Base-by-base conservation (phyloP, 2,113 vertebrate genomes). In the Formicarius rufipectus region DNA sequence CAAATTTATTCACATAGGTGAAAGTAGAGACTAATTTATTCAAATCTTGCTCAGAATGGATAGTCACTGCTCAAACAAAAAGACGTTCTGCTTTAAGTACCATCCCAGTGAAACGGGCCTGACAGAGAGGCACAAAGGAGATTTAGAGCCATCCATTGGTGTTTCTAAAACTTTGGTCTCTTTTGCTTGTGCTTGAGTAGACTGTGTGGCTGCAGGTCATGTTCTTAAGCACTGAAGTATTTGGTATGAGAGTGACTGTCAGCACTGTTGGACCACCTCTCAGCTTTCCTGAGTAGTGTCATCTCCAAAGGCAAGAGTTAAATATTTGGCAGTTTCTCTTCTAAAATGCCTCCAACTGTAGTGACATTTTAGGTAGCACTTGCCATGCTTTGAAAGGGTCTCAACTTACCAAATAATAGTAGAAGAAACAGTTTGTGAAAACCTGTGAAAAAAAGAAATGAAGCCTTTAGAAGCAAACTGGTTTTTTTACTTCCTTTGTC, bases 21-120 rank as follows among this genome's bases (percentile, higher is more conserved):
- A 71, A 92, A 81, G 18, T 6, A 87, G 27, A 75, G 44, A 72
- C 31, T 79, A 79, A 60, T 89, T 74, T 77, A 81, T 93, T 89
- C 27, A 67, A 59, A 28, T 68, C 47, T 82, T 91, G 12, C 44
- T 79, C 23, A 80, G 58, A 79, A 68, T n/a, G 72, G 22, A 47
- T 17, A 74, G 37, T 69, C 39, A 79, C 20, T 37, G 20, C 18
- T 69, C 44, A 23, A 79, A 79, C 35, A 91, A 75, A 91, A 82
- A 83, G 28, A 4, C 56, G 5, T 53, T 85, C 62, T 20, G 19
- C 25, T 63, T 24, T 18, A 44, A 27, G 28, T n/a, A 67, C 19
- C 24, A 37, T 28, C 28, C 39, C 30, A 69, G 42, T 2, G 18
- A 84, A 95, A 78, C 0, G 0, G 1, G n/a, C 44, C 68, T 71